phyloP scores from a whole-genome alignment of 2,113 vertebrate species.

The Cromileptes altivelis region DNA sequence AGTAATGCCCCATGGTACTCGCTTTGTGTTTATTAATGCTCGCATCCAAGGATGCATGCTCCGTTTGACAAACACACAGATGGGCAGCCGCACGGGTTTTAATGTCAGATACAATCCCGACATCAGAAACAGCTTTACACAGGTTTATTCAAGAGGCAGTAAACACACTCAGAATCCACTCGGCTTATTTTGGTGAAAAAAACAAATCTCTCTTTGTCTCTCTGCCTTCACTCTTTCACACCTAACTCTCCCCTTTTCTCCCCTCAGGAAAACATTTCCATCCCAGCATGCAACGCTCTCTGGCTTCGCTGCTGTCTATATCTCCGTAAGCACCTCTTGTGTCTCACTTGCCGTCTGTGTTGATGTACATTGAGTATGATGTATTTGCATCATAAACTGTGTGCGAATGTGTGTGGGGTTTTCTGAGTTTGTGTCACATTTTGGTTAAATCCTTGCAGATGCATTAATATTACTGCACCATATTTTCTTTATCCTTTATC shows the following conservation, averaged over 20 bases:
- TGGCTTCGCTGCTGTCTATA: slow-evolving; percentile 95
- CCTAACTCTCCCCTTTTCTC: slow-evolving; percentile 55
- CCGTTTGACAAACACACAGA: slow-evolving; percentile 38
- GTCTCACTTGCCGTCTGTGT: slow-evolving; percentile 17
- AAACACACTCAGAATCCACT: slow-evolving; percentile 9
- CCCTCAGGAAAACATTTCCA: slow-evolving; percentile 95
- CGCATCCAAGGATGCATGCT: slow-evolving; percentile 18
- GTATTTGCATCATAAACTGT: slow-evolving; percentile 2
- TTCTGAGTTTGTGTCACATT: neutral
- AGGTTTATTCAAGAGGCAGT: slow-evolving; percentile 27
- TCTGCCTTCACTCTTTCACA: neutral
- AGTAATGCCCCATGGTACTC: slow-evolving; percentile 18
- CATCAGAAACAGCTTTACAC: slow-evolving; percentile 4
- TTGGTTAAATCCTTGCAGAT: neutral
- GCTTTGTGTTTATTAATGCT: slow-evolving; percentile 41
- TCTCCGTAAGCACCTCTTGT: slow-evolving; percentile 91
- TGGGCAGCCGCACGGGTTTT: slow-evolving; percentile 12
- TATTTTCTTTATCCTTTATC: neutral
- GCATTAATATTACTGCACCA: neutral
- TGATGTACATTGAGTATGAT: neutral
- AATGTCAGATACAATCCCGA: slow-evolving; percentile 1
- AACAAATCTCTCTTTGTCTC: slow-evolving; percentile 21
- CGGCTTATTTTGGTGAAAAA: slow-evolving; percentile 14
- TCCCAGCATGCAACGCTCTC: slow-evolving; percentile 98
- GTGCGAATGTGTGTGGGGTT: neutral